Evolutionary conservation across 1,140 invertebrate genomes (phyloP), one percentile per base, ranked within the genome.

Genomic region (Ceratina calcarata): DNA sequence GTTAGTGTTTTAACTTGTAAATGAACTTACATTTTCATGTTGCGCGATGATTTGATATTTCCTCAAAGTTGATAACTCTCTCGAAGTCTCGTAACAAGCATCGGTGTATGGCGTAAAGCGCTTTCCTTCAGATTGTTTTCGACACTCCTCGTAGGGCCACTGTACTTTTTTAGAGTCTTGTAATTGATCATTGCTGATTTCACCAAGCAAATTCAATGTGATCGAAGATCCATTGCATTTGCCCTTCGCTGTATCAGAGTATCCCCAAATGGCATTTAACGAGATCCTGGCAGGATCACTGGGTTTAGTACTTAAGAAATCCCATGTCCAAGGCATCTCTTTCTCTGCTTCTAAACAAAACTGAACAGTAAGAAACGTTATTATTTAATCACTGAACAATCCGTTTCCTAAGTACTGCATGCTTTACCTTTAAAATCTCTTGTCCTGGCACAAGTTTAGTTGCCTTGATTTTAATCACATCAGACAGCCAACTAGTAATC

Each of bases 61-160:
- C 65, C 92, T 86, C 8, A 93, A 85, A 3, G 91, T 93, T 3
- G 92, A 92, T 57, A 93, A 83, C 85, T 93, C 91, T 76, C 81
- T 89, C 7, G 92, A 92, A 37, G 83, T 86, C 85, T 91, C 88
- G 71, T 92, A 92, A 80, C 92, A 93, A 57, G 91, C 91, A 65
- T 91, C 87, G 0, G 91, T 90, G 27, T 89, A 93, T 27, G 91
- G 90, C 7, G 89, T 64, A 51, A 88, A 86, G 20, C 16, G 76
- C 73, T 90, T 92, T 13, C 73, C 88, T 66, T 83, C 69, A 7
- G 86, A 80, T 65, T 90, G 82, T 37, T 86, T 68, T 55, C 85
- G 81, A 78, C 92, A 93, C 61, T 91, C 82, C 24, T 84, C 81
- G 62, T 92, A 93, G 13, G 92, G 92, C 92, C 92, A 93, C 15